These are phyloP conservation scores for Conops quadrifasciatus DNA, from an alignment of 2,888 invertebrate species.

Conservation along the genomic window DNA sequence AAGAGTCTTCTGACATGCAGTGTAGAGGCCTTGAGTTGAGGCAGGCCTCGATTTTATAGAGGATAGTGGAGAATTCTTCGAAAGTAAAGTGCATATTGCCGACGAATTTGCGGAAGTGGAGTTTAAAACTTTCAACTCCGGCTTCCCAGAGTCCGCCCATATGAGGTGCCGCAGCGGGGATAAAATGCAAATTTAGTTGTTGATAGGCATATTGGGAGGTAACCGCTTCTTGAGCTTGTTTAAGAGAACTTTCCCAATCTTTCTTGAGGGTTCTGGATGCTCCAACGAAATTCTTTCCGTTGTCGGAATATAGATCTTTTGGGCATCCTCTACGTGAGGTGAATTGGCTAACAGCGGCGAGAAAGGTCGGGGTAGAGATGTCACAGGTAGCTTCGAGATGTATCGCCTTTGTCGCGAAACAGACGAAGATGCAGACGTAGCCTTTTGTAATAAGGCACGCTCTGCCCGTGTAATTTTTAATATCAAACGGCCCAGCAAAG, in stretches of 20 bases:
- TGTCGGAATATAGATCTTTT: slow-evolving; percentile 34
- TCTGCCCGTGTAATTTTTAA: slow-evolving; percentile 37
- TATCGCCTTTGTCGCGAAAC: slow-evolving; percentile 40
- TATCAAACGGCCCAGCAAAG: slow-evolving; percentile 41
- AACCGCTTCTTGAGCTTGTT: too few species aligned
- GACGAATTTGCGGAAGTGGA: slow-evolving; percentile 26
- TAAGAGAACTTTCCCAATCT: background rate
- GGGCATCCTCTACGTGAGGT: slow-evolving; percentile 39
- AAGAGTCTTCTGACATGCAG: slow-evolving; percentile 29
- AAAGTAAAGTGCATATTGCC: slow-evolving; percentile 17
- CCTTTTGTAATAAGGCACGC: slow-evolving; percentile 37
- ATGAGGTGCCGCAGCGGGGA: slow-evolving; percentile 34
- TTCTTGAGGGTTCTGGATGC: slow-evolving; percentile 9
- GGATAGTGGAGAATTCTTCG: slow-evolving; percentile 34
- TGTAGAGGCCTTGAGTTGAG: slow-evolving; percentile 35
- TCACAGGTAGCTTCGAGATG: slow-evolving; percentile 37
- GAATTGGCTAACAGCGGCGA: slow-evolving; percentile 40
- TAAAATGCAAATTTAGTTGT: slow-evolving; percentile 28
- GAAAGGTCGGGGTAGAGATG: slow-evolving; percentile 37
- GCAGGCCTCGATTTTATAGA: slow-evolving; percentile 29
- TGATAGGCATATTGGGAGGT: slow-evolving; percentile 5
- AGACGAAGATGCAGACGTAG: slow-evolving; percentile 41
- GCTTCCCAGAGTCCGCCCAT: slow-evolving; percentile 39
- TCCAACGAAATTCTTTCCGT: slow-evolving; percentile 36
- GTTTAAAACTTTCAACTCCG: slow-evolving; percentile 32